Conservation (phyloP, 2,113 vertebrate species). For the Hystrix brachyura region DNA sequence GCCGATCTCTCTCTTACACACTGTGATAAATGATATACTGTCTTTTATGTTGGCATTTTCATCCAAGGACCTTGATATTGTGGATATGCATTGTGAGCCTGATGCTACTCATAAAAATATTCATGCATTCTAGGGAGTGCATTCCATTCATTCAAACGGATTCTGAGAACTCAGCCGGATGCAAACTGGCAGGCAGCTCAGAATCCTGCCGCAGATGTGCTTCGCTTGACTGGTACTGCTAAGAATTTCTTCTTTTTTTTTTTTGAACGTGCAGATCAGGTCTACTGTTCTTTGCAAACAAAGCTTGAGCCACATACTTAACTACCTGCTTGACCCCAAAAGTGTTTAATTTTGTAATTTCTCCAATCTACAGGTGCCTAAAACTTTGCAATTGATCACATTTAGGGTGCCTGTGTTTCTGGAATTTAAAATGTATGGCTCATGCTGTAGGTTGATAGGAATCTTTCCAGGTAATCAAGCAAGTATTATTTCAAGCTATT, state of each 20-base stretch:
- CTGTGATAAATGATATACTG: conserved; percentile 61
- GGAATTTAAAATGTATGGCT: neutral
- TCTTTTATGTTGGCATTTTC: conserved; percentile 72
- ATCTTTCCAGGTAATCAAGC: neutral
- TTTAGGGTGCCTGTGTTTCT: neutral
- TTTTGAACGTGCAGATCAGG: conserved; percentile 30
- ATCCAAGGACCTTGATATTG: conserved; percentile 56
- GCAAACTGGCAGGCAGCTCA: conserved; percentile 32
- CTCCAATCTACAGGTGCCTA: neutral
- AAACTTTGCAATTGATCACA: neutral
- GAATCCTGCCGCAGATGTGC: conserved; percentile 24
- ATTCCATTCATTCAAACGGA: conserved; percentile 23
- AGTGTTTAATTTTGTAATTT: conserved; percentile 6
- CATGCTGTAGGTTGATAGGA: neutral
- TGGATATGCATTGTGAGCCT: neutral
- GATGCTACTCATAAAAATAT: conserved; percentile 56
- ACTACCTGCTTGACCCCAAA: neutral
- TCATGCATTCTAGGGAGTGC: conserved; percentile 13
- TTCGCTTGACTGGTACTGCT: conserved; percentile 44
- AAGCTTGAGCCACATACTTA: conserved; percentile 26
- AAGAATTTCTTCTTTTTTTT: conserved; percentile 24
- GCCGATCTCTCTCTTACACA: conserved; percentile 44
- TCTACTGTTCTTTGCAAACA: neutral
- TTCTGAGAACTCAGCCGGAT: neutral
- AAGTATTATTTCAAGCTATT: neutral